phyloP scores from a whole-genome alignment of 2,797 vertebrate species.

The Arrhamphus sclerolepis region DNA sequence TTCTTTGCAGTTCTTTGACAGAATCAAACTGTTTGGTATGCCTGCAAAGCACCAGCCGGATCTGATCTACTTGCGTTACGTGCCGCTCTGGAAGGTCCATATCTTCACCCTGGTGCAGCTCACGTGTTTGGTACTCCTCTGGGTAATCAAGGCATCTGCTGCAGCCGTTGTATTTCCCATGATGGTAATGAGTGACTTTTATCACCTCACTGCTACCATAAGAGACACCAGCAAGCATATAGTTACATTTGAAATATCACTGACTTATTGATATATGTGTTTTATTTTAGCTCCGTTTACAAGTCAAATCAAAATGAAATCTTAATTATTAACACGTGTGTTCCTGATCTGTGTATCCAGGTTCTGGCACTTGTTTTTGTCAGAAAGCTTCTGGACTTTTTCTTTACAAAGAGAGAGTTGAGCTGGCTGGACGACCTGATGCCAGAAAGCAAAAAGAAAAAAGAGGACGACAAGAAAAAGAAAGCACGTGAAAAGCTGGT shows the following conservation, averaged over 20 bases:
- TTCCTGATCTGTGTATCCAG: constrained; percentile 61
- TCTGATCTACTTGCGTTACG: constrained; percentile 93
- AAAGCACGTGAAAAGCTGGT: constrained; percentile 74
- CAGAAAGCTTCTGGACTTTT: constrained; percentile 92
- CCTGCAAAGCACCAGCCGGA: constrained; percentile 95
- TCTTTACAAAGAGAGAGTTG: constrained; percentile 92
- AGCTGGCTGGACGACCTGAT: constrained; percentile 97
- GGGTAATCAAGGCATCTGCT: constrained; percentile 92
- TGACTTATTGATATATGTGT: background rate
- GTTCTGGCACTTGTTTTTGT: constrained; percentile 94
- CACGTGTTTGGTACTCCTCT: constrained; percentile 90
- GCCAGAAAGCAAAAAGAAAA: constrained; percentile 98
- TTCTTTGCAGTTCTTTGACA: constrained; percentile 88
- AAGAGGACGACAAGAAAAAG: constrained; percentile 95
- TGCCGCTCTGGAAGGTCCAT: constrained; percentile 96
- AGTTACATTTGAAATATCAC: too few species aligned
- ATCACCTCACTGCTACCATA: background rate
- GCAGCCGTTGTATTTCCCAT: constrained; percentile 97
- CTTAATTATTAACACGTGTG: background rate
- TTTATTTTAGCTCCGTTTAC: background rate
- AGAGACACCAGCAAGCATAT: background rate
- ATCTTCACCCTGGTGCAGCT: constrained; percentile 93
- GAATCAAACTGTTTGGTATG: constrained; percentile 95
- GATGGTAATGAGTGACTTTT: constrained; percentile 85
- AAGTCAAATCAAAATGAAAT: background rate